Evolutionary conservation across 2,113 vertebrate genomes (phyloP), one percentile per base, ranked within the genome.

Genomic region (Sapajus apella): DNA sequence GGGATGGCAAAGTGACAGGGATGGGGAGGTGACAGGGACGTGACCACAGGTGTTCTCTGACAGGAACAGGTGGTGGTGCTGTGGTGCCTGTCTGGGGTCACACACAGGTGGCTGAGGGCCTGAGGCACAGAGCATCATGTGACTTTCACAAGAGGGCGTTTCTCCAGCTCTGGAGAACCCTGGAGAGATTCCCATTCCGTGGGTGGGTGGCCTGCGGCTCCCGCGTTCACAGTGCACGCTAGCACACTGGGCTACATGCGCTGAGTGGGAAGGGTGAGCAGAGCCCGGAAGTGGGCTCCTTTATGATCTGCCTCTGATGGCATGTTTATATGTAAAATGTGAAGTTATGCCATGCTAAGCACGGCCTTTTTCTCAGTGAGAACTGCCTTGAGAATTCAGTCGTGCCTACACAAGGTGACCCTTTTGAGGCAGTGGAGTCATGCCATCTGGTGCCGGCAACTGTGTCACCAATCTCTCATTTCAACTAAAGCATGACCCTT

Each of bases 121-220:
- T 21, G 0, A 1, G 25, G 13, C 2, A 8, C 32, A 68, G 66
- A 35, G 32, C 32, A 35, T 4, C 17, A 13, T 0, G 1, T 75
- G 45, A 18, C 45, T 64, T 91, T 86, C 27, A 45, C 6, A 2
- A 2, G 68, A 75, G 25, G 7, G 14, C 13, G 3, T 27, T 9
- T 73, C 50, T 87, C 37, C 16, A 7, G 9, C 55, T 13, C 1
- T 18, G 21, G 35, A 72, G 32, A 32, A 35, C n/a, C 40, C 30
- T 43, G 3, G 30, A 82, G 37, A 80, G 35, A 23, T 8, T 40
- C 43, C 35, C 4, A 1, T 82, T 37, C 40, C 7, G 1, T 6
- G 5, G 66, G 61, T 13, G 32, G 58, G 25, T 2, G 8, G 25
- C 40, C 21, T 0, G 0, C 27, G 23, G 40, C 30, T 82, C 70